Evolutionary conservation across 2,888 invertebrate species (phyloP).

Genomic region (Rotaria socialis): DNA sequence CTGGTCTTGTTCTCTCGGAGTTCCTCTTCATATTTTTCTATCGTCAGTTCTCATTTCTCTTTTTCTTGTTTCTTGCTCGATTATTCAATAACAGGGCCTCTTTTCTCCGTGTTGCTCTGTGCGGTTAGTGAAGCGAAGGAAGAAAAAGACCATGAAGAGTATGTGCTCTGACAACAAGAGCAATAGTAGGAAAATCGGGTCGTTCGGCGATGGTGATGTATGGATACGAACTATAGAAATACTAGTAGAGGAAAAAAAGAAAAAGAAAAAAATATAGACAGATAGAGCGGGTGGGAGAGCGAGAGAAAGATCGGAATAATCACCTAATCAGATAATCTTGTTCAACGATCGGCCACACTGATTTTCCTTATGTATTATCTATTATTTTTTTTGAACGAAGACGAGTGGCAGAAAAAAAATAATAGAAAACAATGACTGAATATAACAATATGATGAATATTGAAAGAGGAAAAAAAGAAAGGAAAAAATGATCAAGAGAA

Average conservation of each 20-base stretch:
- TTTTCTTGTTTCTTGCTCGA: slow-evolving; percentile 4
- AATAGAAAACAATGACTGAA: background rate
- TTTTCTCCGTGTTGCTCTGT: background rate
- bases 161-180: slow-evolving; percentile 14
- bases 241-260: background rate
- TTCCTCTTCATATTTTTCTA: slow-evolving; percentile 14
- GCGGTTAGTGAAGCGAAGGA: slow-evolving; percentile 29
- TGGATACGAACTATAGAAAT: slow-evolving; percentile 25
- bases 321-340: slow-evolving; percentile 29
- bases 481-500: background rate
- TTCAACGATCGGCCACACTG: slow-evolving; percentile 15
- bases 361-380: background rate
- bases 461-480: background rate
- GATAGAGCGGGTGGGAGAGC: background rate
- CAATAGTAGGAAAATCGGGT: slow-evolving; percentile 5
- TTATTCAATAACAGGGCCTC: slow-evolving; percentile 28
- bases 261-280: too few relatives aligned
- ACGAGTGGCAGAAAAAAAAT: background rate
- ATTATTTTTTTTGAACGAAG: background rate
- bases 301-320: background rate
- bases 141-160: slow-evolving; percentile 29
- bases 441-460: background rate
- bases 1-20: background rate
- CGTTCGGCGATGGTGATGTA: slow-evolving; percentile 13
- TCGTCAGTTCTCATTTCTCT: slow-evolving; percentile 16